Evolutionary conservation across 2,797 vertebrate genomes (phyloP).

Genomic region (Tangara arthus): DNA sequence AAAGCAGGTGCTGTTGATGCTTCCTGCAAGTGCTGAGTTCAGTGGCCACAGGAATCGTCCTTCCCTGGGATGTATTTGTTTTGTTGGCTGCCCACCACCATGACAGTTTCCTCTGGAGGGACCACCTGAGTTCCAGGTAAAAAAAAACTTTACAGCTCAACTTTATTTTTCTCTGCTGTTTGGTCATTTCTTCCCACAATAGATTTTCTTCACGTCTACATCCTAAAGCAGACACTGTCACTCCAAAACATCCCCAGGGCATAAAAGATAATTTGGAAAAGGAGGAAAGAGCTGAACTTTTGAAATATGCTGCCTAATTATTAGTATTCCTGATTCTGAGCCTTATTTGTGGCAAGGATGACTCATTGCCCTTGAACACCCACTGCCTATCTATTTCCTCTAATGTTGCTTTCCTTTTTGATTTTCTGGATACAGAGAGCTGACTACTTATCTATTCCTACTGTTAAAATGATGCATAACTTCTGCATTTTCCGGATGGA

Average conservation of each 20-base stretch:
- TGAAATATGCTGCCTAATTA: constrained; percentile 36
- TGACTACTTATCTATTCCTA: constrained; percentile 29
- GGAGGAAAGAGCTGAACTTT: constrained; percentile 5
- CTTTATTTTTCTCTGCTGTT: background rate
- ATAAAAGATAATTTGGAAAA: constrained; percentile 27
- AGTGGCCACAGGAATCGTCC: background rate
- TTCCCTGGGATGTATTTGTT: background rate
- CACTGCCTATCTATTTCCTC: constrained; percentile 44
- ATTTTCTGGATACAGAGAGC: background rate
- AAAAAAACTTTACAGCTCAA: background rate
- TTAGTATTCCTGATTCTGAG: constrained; percentile 28
- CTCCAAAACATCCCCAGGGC: background rate
- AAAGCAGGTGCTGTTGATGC: background rate
- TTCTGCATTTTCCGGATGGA: constrained; percentile 24
- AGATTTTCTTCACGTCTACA: background rate
- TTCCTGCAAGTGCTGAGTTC: background rate
- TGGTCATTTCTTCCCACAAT: background rate
- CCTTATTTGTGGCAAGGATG: constrained; percentile 30
- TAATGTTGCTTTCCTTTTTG: constrained; percentile 44
- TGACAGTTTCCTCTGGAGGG: background rate
- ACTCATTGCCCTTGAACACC: constrained; percentile 52
- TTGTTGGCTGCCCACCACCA: background rate
- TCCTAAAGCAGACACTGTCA: background rate
- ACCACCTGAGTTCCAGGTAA: background rate
- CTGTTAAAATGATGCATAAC: constrained; percentile 40